Evolutionary conservation across 92 coral and sea anemone species (phyloP).

Genomic region (Epizoanthus illoricatus): DNA sequence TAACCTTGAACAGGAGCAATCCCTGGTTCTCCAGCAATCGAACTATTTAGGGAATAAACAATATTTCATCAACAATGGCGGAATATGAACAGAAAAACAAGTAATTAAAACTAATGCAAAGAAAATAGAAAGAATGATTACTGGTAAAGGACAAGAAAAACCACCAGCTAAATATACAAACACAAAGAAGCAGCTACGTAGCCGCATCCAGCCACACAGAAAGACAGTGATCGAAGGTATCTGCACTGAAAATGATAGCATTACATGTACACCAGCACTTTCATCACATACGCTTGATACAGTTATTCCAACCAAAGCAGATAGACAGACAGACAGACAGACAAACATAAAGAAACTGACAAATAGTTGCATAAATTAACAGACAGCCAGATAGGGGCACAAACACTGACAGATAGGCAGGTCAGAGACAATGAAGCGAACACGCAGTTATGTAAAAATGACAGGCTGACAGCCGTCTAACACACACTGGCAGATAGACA

Average conservation of each 20-base stretch:
- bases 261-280: neutral
- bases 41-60: neutral
- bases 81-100: neutral
- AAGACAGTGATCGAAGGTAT: too few relatives aligned
- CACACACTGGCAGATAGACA: neutral
- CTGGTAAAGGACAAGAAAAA: too few relatives aligned
- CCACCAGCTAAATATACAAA: too few relatives aligned
- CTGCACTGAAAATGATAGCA: too few relatives aligned
- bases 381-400: too few relatives aligned
- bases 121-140: too few relatives aligned
- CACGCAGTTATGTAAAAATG: neutral
- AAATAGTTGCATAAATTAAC: too few relatives aligned
- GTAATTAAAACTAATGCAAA: too few relatives aligned
- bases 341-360: neutral
- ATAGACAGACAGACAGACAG: neutral
- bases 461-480: neutral
- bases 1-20: slow-evolving; percentile 30
- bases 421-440: too few relatives aligned
- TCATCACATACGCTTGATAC: neutral
- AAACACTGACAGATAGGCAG: too few relatives aligned
- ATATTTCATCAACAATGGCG: neutral
- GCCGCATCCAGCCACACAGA: too few relatives aligned
- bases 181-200: too few relatives aligned
- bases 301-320: neutral
- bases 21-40: slow-evolving; percentile 20